These are phyloP conservation scores for Dermatemys mawii DNA, from an alignment of 2,113 vertebrate genomes.

Conservation along the genomic window DNA sequence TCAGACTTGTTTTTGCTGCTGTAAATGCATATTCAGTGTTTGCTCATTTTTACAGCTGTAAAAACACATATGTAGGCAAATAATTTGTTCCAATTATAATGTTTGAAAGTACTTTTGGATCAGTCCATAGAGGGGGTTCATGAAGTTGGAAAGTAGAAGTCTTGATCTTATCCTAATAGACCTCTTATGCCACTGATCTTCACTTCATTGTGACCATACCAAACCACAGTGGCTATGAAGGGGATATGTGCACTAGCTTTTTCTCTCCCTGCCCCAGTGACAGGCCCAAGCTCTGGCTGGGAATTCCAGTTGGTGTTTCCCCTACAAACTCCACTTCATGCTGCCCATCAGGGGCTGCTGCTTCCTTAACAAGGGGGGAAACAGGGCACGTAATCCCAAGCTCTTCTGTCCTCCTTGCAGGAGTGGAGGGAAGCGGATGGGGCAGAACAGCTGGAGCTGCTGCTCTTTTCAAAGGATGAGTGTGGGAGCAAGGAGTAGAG, in stretches of 20 bases:
- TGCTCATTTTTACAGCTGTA: constrained; percentile 49
- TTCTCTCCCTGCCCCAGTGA: background rate
- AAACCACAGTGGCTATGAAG: background rate
- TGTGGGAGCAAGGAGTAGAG: background rate
- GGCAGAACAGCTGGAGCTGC: background rate
- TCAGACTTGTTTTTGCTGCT: constrained; percentile 13
- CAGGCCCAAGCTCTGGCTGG: background rate
- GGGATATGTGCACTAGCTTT: background rate
- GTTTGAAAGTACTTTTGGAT: constrained; percentile 23
- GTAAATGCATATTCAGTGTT: constrained; percentile 46
- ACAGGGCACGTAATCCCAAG: background rate
- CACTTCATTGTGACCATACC: background rate
- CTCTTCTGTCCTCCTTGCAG: background rate
- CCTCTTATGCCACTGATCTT: background rate
- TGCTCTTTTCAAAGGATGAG: background rate
- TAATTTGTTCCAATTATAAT: too few relatives aligned
- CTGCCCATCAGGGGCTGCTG: background rate
- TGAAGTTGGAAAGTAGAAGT: background rate
- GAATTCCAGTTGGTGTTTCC: background rate
- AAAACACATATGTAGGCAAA: constrained; percentile 52
- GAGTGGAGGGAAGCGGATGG: background rate
- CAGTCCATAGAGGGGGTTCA: background rate
- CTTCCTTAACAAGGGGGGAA: constrained; percentile 14
- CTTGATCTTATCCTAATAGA: background rate
- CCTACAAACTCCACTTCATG: background rate